Base-by-base conservation (phyloP, 2,797 vertebrate species). In the Fistularia tabacaria region DNA sequence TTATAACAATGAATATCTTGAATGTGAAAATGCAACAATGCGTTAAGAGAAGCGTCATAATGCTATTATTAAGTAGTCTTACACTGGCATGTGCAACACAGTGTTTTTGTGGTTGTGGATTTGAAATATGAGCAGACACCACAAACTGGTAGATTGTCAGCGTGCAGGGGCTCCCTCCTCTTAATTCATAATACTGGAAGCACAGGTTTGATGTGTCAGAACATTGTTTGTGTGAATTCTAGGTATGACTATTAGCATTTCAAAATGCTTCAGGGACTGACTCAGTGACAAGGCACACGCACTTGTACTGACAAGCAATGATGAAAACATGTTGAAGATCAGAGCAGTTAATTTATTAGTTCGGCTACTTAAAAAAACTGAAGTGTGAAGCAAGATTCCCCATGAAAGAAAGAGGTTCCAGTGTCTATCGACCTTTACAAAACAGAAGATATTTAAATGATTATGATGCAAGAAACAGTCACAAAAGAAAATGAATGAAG, bases 201-300 rank as follows among this genome's bases (percentile, higher is more conserved):
- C 64, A 53, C 85, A 84, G 82, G 86, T 88, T 76, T 62, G 68
- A 57, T 57, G 57, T 72, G 70, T 60, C 63, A 54, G 13, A 38
- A 46, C 67, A 59, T 7, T 79, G 74, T 74, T 80, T 74, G 60
- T 42, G 54, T 73, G 54, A 57, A 76, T 82, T 84, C 71, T 65
- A 56, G 59, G 1, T 36, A 45, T 70, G 53, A 71, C 73, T 75
- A 66, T 61, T n/a, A 14, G 38, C 43, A 51, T 76, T 58, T 48
- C 38, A 36, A 51, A 62, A 46, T 36, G 48, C 62, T 58, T 6
- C 1, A 40, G 49, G 52, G 49, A 55, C 62, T 12, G 6, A 50
- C 44, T 61, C 14, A 39, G 50, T 71, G 46, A 68, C n/a, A 12
- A 39, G 12, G 1, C 13, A 9, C 57, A 49, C 0, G 9, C 47